Conservation (phyloP, 2,797 vertebrate species). For the Anguilla pacifica region DNA sequence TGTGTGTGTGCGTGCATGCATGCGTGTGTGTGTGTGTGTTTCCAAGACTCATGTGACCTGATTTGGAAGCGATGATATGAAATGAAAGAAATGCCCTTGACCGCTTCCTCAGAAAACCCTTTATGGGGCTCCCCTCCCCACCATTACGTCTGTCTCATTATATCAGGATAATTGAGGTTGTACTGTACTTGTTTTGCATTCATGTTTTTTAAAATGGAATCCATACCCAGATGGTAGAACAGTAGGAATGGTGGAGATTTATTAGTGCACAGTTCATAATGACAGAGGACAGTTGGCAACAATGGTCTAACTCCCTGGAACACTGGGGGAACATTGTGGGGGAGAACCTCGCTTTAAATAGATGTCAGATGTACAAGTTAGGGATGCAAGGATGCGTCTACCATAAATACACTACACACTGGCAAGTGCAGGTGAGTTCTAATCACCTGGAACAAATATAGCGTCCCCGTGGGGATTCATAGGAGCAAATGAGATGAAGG, state of each 20-base stretch:
- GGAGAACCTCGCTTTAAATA: not conserved
- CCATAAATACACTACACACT: constrained; percentile 49
- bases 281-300: constrained; percentile 32
- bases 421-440: constrained; percentile 72
- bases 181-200: constrained; percentile 5
- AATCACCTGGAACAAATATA: constrained; percentile 76
- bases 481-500: constrained; percentile 72
- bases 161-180: constrained; percentile 18
- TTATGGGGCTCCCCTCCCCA: not conserved
- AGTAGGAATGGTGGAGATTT: constrained; percentile 19
- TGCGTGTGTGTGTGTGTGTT: not conserved
- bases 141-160: constrained; percentile 1
- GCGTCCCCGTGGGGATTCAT: constrained; percentile 67
- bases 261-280: constrained; percentile 26
- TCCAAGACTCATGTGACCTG: not conserved
- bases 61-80: not conserved
- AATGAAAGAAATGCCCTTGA: constrained; percentile 21
- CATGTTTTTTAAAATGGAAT: constrained; percentile 3
- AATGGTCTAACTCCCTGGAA: not conserved
- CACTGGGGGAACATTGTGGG: not conserved
- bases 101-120: not conserved
- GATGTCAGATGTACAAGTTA: constrained; percentile 26
- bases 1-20: not conserved
- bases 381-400: not conserved
- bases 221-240: constrained; percentile 17